Evolutionary conservation across 2,113 vertebrate genomes (phyloP), one percentile per base, ranked within the genome.

Genomic region (Galeopterus variegatus): DNA sequence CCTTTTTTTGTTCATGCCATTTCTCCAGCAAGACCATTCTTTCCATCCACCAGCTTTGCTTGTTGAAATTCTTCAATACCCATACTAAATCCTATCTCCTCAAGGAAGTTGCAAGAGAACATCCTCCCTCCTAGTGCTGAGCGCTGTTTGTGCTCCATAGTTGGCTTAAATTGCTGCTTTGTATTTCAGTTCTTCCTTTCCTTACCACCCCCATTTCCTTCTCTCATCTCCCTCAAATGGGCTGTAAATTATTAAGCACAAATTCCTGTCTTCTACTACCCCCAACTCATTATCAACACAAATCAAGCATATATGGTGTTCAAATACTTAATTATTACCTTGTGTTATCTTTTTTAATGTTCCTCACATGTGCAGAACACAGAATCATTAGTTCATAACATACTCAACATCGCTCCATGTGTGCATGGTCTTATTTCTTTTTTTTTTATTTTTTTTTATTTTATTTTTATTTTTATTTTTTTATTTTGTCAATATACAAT

Each of bases 211-310:
- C 24, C 26, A 17, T 41, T 52, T 31, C 33, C 65, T 81, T 76
- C 15, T 62, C 18, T 90, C 72, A 24, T 41, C 31, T 85, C 31
- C 41, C n/a, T 95, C 58, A 83, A 24, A 69, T 69, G 80, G 31
- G 62, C 48, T 77, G 28, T 56, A 76, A 90, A 79, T 77, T 60
- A 67, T 60, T 85, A 79, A 90, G 15, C 60, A 90, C 70, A 84
- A 45, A 69, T 77, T 28, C 26, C 31, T 36, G 41, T 33, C 72
- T 79, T 50, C 64, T 52, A 18, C 60, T 21, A n/a, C 41, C 19
- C 50, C 28, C 36, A 52, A 69, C 26, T 93, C 69, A 83, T 67
- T 76, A 88, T 60, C 77, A 93, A 21, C 52, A 52, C 50, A n/a
- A 83, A 76, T 33, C 90, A 93, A 67, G 36, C 58, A 82, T 26